Evolutionary conservation across 2,113 vertebrate genomes (phyloP), one percentile per base, ranked within the genome.

Genomic region (Albula glossodonta): DNA sequence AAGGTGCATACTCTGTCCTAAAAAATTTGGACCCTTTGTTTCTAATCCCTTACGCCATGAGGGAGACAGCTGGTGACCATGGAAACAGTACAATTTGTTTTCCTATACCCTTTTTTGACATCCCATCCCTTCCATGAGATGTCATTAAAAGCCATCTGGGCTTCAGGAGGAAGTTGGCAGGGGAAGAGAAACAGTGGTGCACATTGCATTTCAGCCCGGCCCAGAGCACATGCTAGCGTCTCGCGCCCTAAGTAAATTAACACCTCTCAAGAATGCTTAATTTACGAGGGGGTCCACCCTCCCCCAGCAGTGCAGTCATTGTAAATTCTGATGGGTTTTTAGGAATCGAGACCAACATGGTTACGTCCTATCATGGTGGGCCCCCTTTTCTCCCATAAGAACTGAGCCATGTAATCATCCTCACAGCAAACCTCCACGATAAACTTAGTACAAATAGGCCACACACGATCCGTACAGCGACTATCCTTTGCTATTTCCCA

Each of bases 131-230:
- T 1, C 7, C 25, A 41, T 79, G 78, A 12, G 78, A 79, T 5
- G 31, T 79, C 78, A 79, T 25, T 31, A 79, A 79, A 79, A 41
- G 41, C 78, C 78, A 79, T 79, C 78, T 79, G 78, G 25, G 78
- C 10, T 4, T 79, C 78, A 41, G 12, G 7, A 56, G 53, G 53
- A 56, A 56, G 53, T 2, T 56, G 53, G 53, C 53, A 56, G 53
- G 12, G 12, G 53, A 56, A 12, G 53, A 12, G 53, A 56, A 7
- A 56, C 53, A 56, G 53, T 56, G 53, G 53, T 56, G 53, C 53
- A 9, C 7, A 56, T 9, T 12, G 53, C 53, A 7, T 56, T 56
- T 56, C 12, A 7, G 6, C 7, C 7, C 12, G 53, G 53, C 53
- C 53, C 53, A 56, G 53, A 56, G 53, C 6, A 56, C 12, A 8